Evolutionary conservation across 2,113 vertebrate genomes (phyloP), one percentile per base, ranked within the genome.

Genomic region (Taxidea taxus): DNA sequence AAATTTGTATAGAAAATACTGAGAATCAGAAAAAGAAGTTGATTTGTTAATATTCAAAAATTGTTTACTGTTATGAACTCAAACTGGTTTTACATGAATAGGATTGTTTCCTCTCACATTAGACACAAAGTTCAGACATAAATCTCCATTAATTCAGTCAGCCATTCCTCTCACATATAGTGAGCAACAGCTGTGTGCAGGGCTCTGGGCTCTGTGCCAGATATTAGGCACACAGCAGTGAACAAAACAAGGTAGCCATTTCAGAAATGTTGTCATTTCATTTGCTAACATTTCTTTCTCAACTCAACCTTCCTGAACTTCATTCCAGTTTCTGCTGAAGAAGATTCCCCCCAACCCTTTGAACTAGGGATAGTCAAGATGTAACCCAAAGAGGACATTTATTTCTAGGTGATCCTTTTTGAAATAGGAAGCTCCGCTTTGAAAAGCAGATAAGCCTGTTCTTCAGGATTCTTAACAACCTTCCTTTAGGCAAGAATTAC

Each of bases 1-100:
- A 96, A 99, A 99, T 81, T 96, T 98, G 98, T 99, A 99, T 25
- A 99, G 98, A 97, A 99, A 99, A 97, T 99, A 99, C 99, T 99
- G 91, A 64, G 34, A 95, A 98, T 34, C 66, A 95, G 96, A 97
- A 98, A 97, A 75, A 94, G 72, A 94, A 4, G 44, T 29, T 29
- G 12, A 93, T 51, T 91, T 77, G 42, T 96, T 83, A 85, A 88
- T 87, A 49, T 62, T 86, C 51, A 62, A 78, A n/a, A 72, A 66
- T 66, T 72, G 7, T 54, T 86, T 70, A 56, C 2, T 56, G 20
- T 87, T 34, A 60, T 14, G 34, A 94, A 77, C 29, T 68, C 75
- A 92, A 68, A 62, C 66, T 25, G n/a, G 87, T 92, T 92, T 75
- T 56, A 90, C 62, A 64, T 11, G 88, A 68, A 42, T 60, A 77